Conservation (phyloP, 1,140 invertebrate genomes). For the Orius laevigatus region DNA sequence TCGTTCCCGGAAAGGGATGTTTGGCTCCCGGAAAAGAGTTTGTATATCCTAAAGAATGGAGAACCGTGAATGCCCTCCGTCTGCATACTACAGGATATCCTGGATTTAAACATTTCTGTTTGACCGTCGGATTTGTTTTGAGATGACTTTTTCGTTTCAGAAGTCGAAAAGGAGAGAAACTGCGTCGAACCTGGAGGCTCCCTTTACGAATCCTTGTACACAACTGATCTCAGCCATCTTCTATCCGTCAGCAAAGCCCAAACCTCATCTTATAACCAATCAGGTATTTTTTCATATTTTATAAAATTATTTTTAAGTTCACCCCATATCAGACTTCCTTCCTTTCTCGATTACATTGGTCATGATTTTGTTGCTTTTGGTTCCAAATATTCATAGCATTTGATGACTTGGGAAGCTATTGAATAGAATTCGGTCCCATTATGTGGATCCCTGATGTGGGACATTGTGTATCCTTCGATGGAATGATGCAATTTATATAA, state of each 20-base stretch:
- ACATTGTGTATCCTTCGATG: no score
- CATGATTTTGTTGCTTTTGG: no score
- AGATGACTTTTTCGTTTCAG: slow-evolving; percentile 30
- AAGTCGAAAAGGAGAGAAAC: slow-evolving; percentile 47
- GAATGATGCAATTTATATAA: no score
- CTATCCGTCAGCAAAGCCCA: slow-evolving; percentile 24
- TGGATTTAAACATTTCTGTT: not conserved
- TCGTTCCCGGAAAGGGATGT: slow-evolving; percentile 5
- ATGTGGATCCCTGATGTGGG: no score
- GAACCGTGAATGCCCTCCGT: not conserved
- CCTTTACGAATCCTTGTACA: slow-evolving; percentile 61
- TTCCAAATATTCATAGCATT: no score
- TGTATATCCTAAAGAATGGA: slow-evolving; percentile 7
- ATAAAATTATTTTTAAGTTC: no score
- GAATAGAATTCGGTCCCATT: no score
- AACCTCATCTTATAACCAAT: slow-evolving; percentile 9
- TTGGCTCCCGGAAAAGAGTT: slow-evolving; percentile 4
- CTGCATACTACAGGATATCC: not conserved
- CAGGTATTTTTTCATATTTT: not conserved
- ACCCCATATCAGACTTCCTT: no score
- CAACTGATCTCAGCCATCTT: slow-evolving; percentile 57
- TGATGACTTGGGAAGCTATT: no score
- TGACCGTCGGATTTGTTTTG: not conserved
- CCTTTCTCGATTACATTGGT: no score
- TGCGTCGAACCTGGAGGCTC: slow-evolving; percentile 39